phyloP scores from a whole-genome alignment of 2,113 vertebrate genomes.

The Alethe castanea region DNA sequence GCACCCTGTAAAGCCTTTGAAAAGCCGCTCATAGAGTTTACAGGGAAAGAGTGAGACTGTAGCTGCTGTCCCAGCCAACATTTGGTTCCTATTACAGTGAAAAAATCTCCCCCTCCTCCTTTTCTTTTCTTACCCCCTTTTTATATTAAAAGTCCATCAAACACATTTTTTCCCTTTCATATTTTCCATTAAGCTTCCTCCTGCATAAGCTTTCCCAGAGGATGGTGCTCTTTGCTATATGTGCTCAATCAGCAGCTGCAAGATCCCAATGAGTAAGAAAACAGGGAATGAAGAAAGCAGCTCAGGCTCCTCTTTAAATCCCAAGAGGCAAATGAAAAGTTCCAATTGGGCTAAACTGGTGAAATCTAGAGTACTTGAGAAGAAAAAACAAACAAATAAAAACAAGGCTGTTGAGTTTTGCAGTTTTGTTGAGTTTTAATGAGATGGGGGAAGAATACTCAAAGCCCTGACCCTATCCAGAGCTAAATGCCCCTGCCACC shows the following conservation, averaged over 20 bases:
- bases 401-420: not conserved
- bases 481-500: not conserved
- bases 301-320: not conserved
- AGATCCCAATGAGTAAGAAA: not conserved
- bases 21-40: slow-evolving; percentile 54
- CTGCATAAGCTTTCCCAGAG: slow-evolving; percentile 4
- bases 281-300: not conserved
- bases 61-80: slow-evolving; percentile 71
- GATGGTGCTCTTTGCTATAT: slow-evolving; percentile 31
- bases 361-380: slow-evolving; percentile 6
- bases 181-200: slow-evolving; percentile 70
- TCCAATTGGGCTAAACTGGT: not conserved
- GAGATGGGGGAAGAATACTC: not conserved
- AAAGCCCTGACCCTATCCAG: not conserved
- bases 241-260: slow-evolving; percentile 18
- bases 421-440: not conserved
- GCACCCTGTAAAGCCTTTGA: slow-evolving; percentile 46
- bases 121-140: slow-evolving; percentile 17
- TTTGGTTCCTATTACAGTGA: slow-evolving; percentile 85
- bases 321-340: not conserved
- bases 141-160: slow-evolving; percentile 81
- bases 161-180: slow-evolving; percentile 68
- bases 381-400: slow-evolving; percentile 35
- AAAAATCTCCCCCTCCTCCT: slow-evolving; percentile 64
- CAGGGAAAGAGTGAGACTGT: slow-evolving; percentile 71